These are phyloP conservation scores for Nerophis ophidion DNA, from an alignment of 2,113 vertebrate genomes.

Conservation along the genomic window DNA sequence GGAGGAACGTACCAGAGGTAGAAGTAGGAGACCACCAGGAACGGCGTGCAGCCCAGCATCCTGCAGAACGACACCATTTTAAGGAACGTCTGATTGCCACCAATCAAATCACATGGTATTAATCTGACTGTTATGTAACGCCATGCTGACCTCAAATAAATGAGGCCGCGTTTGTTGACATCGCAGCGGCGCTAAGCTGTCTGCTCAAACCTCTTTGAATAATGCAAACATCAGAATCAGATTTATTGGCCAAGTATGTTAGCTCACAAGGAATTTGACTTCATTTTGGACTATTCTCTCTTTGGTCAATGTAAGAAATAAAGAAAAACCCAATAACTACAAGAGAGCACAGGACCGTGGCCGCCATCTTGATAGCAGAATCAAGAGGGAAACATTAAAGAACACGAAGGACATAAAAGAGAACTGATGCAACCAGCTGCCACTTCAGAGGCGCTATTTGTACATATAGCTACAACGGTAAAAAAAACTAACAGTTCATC, in stretches of 20 bases:
- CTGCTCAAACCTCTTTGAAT: constrained; percentile 11
- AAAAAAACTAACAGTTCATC: no score
- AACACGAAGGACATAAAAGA: no score
- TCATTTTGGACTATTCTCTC: neutral
- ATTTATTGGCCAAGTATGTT: neutral
- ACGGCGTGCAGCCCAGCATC: constrained; percentile 88
- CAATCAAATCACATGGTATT: constrained; percentile 16
- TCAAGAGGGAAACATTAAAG: no score
- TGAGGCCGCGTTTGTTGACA: constrained; percentile 9
- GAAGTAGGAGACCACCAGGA: constrained; percentile 84
- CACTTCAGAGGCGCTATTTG: no score
- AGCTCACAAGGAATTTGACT: neutral
- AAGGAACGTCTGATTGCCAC: neutral
- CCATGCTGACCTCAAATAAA: neutral
- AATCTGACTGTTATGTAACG: neutral
- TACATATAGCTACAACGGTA: no score
- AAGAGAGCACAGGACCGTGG: no score
- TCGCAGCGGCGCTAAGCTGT: constrained; percentile 29
- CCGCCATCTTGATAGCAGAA: no score
- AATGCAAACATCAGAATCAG: neutral
- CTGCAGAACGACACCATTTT: constrained; percentile 52
- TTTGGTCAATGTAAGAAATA: no score
- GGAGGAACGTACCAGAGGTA: constrained; percentile 93
- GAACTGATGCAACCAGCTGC: no score
- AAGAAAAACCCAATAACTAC: no score